Evolutionary conservation across 2,888 invertebrate species (phyloP).

Genomic region (Blera fallax): DNA sequence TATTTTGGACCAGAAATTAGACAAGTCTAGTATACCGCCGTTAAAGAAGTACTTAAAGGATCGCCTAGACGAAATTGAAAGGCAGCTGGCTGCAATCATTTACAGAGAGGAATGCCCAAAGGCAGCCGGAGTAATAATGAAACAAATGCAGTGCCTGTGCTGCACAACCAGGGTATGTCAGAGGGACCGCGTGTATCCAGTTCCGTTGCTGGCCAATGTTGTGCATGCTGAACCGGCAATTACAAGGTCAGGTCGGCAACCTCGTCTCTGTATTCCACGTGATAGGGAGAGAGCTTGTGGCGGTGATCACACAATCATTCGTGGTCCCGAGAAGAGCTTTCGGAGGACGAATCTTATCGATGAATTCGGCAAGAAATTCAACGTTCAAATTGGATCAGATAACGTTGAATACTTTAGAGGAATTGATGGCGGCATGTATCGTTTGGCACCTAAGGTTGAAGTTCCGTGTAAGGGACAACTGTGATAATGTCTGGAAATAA

Average conservation of each 20-base stretch:
- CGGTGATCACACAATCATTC: slow-evolving; percentile 68
- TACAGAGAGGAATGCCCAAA: slow-evolving; percentile 76
- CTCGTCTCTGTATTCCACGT: neutral
- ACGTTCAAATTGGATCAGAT: neutral
- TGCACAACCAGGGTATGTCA: slow-evolving; percentile 76
- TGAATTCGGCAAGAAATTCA: slow-evolving; percentile 73
- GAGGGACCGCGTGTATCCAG: neutral
- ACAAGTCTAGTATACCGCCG: slow-evolving; percentile 79
- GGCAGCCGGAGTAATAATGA: slow-evolving; percentile 77
- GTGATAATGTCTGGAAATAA: neutral
- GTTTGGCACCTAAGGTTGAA: neutral
- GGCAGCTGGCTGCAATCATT: slow-evolving; percentile 73
- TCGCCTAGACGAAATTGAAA: slow-evolving; percentile 75
- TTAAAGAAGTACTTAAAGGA: slow-evolving; percentile 78
- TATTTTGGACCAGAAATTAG: slow-evolving; percentile 80
- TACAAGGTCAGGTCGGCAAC: slow-evolving; percentile 16
- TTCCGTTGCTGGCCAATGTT: neutral
- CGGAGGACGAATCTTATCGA: slow-evolving; percentile 75
- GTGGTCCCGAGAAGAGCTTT: slow-evolving; percentile 75
- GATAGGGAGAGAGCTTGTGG: slow-evolving; percentile 72
- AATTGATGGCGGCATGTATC: slow-evolving; percentile 58
- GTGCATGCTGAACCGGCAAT: neutral
- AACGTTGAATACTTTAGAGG: slow-evolving; percentile 48
- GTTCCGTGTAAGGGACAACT: neutral
- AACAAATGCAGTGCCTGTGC: slow-evolving; percentile 77